phyloP scores from a whole-genome alignment of 2,888 invertebrate species.

The Tholera decimalis region DNA sequence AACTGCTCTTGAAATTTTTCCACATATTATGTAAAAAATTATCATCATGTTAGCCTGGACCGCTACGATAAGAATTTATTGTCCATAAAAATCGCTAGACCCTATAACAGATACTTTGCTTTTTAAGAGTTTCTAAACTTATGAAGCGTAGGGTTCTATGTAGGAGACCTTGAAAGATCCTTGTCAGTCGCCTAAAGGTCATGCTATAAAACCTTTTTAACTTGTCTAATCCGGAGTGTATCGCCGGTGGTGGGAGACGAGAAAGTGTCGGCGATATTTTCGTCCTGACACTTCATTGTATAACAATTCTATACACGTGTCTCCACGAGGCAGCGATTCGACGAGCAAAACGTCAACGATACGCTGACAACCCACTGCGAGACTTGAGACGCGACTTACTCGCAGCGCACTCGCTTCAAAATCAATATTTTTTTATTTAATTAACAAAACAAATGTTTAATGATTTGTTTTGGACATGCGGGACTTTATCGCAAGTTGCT shows the following conservation, averaged over 20 bases:
- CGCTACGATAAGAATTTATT: constrained; percentile 60
- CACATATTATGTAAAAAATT: constrained; percentile 51
- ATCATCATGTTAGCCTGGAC: constrained; percentile 53
- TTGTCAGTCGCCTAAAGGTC: constrained; percentile 16
- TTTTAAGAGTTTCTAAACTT: constrained; percentile 36
- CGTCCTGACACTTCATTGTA: background rate
- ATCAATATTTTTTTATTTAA: background rate
- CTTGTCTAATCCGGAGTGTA: constrained; percentile 8
- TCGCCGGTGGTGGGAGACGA: too few relatives aligned
- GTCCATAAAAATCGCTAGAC: constrained; percentile 58
- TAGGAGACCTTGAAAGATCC: constrained; percentile 2
- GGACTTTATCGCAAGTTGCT: too few relatives aligned
- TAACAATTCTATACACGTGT: background rate
- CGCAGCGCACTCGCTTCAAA: background rate
- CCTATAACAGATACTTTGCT: constrained; percentile 52
- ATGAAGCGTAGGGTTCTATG: constrained; percentile 16
- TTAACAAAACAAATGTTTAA: background rate
- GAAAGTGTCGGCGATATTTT: background rate
- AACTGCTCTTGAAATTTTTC: constrained; percentile 29
- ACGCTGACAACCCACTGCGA: background rate
- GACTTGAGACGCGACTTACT: background rate
- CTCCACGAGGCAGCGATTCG: background rate
- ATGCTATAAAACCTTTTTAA: constrained; percentile 29
- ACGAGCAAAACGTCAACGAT: background rate
- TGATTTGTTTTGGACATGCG: too few relatives aligned